Base-by-base conservation (phyloP, 1,140 invertebrate species). In the Antheraea pernyi region DNA sequence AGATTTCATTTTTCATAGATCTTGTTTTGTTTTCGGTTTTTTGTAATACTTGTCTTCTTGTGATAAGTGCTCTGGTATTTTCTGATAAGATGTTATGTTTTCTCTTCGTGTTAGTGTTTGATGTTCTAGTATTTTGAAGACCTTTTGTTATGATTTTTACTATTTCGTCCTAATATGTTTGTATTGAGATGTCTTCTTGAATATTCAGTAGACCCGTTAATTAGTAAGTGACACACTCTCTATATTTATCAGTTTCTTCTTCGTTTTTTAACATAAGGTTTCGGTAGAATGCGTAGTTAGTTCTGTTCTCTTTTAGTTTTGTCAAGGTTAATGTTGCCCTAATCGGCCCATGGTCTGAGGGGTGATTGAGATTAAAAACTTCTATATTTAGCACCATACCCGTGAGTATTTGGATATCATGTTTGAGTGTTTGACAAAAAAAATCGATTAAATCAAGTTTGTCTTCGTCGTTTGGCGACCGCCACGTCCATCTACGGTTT, bases 371-470 rank as follows among this genome's bases (percentile, higher is more conserved):
- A 61, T 61, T 61, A 13, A 61, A 8, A 61, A 22, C 19, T 22
- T 22, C 59, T 61, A 61, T 61, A 36, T 61, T 22, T 22, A 22
- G 59, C 8, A 61, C 9, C 9, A 61, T 22, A 7, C 30, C n/a
- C 8, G 59, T n/a, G n/a, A n/a, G n/a, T n/a, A n/a, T n/a, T n/a
- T n/a, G n/a, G n/a, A n/a, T n/a, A n/a, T n/a, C n/a, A n/a, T n/a
- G n/a, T n/a, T n/a, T n/a, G 59, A 13, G 9, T 9, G n/a, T 64
- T 64, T 37, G 62, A 64, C 11, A 64, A 37, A 16, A 64, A n/a
- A 16, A 64, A 18, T 64, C 62, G 16, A 64, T 39, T 64, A n/a
- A n/a, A n/a, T 64, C 62, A 39, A 39, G 37, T 64, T 64, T 64
- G 13, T 36, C 2, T 60, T 3, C 13, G 8, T 11, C 59, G 18